Evolutionary conservation across 2,888 invertebrate genomes (phyloP).

Genomic region (Macropis europaea): DNA sequence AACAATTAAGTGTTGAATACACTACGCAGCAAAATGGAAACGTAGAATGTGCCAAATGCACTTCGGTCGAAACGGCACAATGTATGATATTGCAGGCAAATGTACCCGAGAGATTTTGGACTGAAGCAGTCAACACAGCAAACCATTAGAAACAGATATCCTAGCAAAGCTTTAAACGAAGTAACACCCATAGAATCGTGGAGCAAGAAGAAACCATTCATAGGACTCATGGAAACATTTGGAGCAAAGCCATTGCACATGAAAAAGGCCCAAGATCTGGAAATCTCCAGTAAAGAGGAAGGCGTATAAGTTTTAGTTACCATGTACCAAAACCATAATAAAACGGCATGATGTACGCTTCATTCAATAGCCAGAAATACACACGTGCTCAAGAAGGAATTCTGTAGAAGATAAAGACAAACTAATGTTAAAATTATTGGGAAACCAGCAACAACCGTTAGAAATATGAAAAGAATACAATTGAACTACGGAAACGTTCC

Average conservation of each 20-base stretch:
- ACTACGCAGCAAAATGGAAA: conserved; percentile 67
- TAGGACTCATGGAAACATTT: conserved; percentile 47
- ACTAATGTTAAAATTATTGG: too few species aligned
- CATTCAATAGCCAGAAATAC: background rate
- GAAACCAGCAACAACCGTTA: too few species aligned
- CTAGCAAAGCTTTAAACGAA: conserved; percentile 26
- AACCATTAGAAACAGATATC: conserved; percentile 16
- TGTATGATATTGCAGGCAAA: conserved; percentile 57
- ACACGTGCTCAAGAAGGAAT: background rate
- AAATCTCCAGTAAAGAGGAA: conserved; percentile 58
- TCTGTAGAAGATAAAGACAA: conserved; percentile 34
- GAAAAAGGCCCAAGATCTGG: conserved; percentile 18
- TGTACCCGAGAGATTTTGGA: conserved; percentile 63
- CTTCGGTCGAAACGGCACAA: conserved; percentile 62
- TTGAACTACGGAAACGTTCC: too few species aligned
- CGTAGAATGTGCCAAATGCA: conserved; percentile 65
- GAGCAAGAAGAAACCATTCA: conserved; percentile 46
- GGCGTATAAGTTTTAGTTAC: conserved; percentile 58
- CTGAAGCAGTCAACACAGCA: conserved; percentile 53
- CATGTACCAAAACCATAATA: conserved; percentile 43
- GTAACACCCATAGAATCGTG: conserved; percentile 43
- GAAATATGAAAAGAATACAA: too few species aligned
- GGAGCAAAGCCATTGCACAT: conserved; percentile 44
- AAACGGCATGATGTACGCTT: conserved; percentile 49
- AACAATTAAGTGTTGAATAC: conserved; percentile 54